Evolutionary conservation across 2,888 invertebrate genomes (phyloP).

Genomic region (Cremastinae sp.): DNA sequence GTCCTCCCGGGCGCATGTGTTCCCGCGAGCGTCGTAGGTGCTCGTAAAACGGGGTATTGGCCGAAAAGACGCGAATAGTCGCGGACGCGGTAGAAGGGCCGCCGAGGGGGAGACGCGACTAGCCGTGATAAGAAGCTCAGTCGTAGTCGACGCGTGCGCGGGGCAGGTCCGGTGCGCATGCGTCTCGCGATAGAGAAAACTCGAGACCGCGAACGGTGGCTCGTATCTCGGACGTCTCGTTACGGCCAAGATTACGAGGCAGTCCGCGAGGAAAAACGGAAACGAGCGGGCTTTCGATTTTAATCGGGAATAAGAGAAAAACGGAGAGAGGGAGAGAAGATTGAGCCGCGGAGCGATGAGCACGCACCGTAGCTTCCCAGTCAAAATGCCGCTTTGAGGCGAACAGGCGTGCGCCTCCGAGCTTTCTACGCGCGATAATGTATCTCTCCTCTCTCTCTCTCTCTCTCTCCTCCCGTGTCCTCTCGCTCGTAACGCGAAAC

Average conservation of each 20-base stretch:
- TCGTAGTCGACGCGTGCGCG: constrained; percentile 67
- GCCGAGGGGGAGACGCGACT: constrained; percentile 44
- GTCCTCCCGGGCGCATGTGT: constrained; percentile 19
- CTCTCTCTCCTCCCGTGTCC: constrained; percentile 18
- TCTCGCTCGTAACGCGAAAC: neutral
- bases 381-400: constrained; percentile 72
- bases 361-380: constrained; percentile 62
- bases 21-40: neutral
- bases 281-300: neutral
- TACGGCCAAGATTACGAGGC: neutral
- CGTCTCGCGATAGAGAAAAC: constrained; percentile 35
- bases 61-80: neutral
- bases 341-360: constrained; percentile 38
- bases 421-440: constrained; percentile 56
- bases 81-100: constrained; percentile 23
- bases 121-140: constrained; percentile 60
- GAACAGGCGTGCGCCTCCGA: constrained; percentile 66
- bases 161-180: constrained; percentile 66
- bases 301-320: neutral
- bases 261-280: neutral
- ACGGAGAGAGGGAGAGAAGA: constrained; percentile 38
- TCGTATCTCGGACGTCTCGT: neutral
- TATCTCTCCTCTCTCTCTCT: constrained; percentile 21
- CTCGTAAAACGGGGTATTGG: neutral
- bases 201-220: constrained; percentile 4